Base-by-base conservation (phyloP, 2,888 invertebrate species). In the Chorisops tibialis region DNA sequence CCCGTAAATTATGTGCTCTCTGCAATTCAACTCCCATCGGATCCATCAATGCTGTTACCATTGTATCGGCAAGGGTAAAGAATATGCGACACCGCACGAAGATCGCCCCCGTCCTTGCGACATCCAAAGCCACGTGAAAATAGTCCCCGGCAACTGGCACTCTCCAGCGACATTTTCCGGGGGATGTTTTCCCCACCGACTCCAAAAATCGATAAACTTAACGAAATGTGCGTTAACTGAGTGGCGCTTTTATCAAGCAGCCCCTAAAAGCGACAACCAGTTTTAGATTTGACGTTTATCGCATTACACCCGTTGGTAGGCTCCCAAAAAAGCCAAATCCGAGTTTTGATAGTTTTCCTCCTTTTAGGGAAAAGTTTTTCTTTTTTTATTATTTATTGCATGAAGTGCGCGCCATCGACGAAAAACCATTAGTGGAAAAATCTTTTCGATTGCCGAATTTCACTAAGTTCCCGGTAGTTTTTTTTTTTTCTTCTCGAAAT, bases 251-350 rank as follows among this genome's bases (percentile, higher is more conserved):
- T 22, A 11, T 16, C n/a, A 45, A 12, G 21, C 14, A 50, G 41
- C 49, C 19, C 50, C 18, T 16, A 24, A 39, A 18, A 51, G 12
- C n/a, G 12, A 50, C n/a, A 48, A 48, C 35, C 62, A 62, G 64
- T 64, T 64, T 64, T 64, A 54, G 51, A 56, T 59, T 62, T 64
- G 64, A 64, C 64, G 64, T 64, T 64, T 64, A 54, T 64, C 59
- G 59, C 30, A 60, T 62, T 64, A 47, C 64, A 62, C 41, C 60
- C 56, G 43, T 22, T 43, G 45, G 18, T 43, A 43, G 43, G 43
- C 18, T 43, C 30, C 45, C 3, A 11, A 3, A 30, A 30, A 30
- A 30, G n/a, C 56, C 45, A 24, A 30, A 18, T 45, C 35, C 45
- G 30, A 21, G 30, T 43, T 54, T 38, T 56, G 12, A 45, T 45